Evolutionary conservation across 2,888 invertebrate species (phyloP).

Genomic region (Corbicula japonica): DNA sequence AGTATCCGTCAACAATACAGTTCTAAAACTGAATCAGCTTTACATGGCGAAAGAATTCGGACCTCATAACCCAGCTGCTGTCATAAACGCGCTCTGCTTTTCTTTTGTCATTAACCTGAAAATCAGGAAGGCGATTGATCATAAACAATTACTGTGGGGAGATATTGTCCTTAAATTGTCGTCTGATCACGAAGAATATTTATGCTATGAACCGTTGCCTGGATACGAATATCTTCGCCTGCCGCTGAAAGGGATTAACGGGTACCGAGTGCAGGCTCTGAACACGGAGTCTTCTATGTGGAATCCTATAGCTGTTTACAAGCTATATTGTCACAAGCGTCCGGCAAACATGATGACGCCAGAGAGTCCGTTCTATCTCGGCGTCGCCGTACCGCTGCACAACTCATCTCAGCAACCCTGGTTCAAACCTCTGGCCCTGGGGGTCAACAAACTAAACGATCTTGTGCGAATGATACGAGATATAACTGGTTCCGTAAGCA

Average conservation of each 20-base stretch:
- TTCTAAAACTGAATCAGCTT: constrained; percentile 76
- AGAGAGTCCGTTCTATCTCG: constrained; percentile 80
- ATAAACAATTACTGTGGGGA: constrained; percentile 81
- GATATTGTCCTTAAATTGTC: constrained; percentile 75
- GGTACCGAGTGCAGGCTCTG: constrained; percentile 42
- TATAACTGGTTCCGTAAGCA: constrained; percentile 73
- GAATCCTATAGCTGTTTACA: constrained; percentile 79
- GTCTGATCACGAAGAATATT: constrained; percentile 73
- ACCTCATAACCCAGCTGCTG: constrained; percentile 79
- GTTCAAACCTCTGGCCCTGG: constrained; percentile 80
- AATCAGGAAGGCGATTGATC: constrained; percentile 80
- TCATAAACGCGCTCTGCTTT: constrained; percentile 80
- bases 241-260: constrained; percentile 42
- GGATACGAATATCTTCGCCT: constrained; percentile 54
- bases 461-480: constrained; percentile 80
- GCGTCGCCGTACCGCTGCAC: constrained; percentile 71
- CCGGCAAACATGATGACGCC: constrained; percentile 75
- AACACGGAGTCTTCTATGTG: constrained; percentile 70
- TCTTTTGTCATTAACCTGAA: constrained; percentile 78
- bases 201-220: constrained; percentile 70
- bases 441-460: constrained; percentile 81
- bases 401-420: constrained; percentile 75
- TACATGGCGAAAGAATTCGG: constrained; percentile 80
- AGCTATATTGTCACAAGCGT: constrained; percentile 78
- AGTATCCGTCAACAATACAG: constrained; percentile 61